Evolutionary conservation across 2,113 vertebrate species (phyloP).

Genomic region (Electrona antarctica): DNA sequence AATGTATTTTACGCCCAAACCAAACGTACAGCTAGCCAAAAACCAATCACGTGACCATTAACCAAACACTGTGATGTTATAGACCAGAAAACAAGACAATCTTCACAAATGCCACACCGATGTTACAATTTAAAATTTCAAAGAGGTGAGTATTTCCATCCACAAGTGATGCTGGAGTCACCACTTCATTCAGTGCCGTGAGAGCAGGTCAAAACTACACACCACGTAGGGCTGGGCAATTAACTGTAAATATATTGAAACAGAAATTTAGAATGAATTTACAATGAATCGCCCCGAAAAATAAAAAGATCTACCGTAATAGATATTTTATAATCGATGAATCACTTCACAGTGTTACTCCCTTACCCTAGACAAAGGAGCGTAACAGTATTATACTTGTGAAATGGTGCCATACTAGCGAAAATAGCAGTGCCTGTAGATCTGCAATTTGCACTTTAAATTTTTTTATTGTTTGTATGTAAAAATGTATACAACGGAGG

Average conservation of each 20-base stretch:
- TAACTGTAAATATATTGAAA: slow-evolving; percentile 4
- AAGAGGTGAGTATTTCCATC: not conserved
- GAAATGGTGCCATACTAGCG: no score
- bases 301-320: no score
- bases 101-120: slow-evolving; percentile 7
- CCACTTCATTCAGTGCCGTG: slow-evolving; percentile 28
- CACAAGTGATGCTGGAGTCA: not conserved
- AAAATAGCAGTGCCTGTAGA: no score
- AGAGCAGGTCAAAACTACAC: slow-evolving; percentile 42
- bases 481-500: no score
- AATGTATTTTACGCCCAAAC: slow-evolving; percentile 7
- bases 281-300: no score
- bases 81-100: slow-evolving; percentile 3
- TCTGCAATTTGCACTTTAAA: no score
- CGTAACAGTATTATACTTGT: no score
- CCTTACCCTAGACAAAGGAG: no score
- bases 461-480: no score
- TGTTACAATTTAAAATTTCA: not conserved
- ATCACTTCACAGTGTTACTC: no score
- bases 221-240: no score
- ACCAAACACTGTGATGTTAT: slow-evolving; percentile 50
- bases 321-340: no score
- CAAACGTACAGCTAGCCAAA: slow-evolving; percentile 29
- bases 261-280: not conserved
- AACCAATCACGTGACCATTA: slow-evolving; percentile 38